Percentiles rank a stretch among this genome's conserved stretches.
phyloP scores from a whole-genome alignment of 2,113 vertebrate genomes.

The Thymallus thymallus region DNA sequence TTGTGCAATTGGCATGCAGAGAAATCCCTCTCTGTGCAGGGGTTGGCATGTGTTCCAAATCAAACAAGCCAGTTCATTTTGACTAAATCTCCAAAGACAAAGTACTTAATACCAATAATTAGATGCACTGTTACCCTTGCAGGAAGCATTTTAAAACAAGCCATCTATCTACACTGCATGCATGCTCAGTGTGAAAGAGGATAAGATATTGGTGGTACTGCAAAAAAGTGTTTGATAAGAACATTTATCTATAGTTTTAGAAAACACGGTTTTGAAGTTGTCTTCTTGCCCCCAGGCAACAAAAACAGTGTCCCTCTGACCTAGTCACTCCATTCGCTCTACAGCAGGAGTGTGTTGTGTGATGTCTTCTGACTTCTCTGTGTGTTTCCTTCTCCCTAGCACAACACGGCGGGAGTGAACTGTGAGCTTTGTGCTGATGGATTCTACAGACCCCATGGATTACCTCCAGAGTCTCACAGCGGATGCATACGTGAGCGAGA shows the following conservation, averaged over 20 bases:
- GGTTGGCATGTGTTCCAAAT: not conserved
- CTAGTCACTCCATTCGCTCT: no score
- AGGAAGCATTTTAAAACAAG: not conserved
- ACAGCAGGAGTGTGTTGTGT: not conserved
- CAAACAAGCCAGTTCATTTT: slow-evolving; percentile 4
- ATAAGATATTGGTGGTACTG: no score
- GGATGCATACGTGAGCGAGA: slow-evolving; percentile 90
- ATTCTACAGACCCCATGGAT: slow-evolving; percentile 80
- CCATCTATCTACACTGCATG: not conserved
- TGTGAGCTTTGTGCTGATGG: slow-evolving; percentile 86
- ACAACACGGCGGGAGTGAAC: slow-evolving; percentile 92
- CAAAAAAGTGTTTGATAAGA: not conserved
- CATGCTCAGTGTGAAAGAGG: not conserved
- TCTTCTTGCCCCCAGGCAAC: no score
- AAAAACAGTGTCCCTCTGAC: no score
- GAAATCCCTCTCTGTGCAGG: not conserved
- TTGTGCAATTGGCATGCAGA: not conserved
- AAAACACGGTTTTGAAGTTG: no score
- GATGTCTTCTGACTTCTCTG: not conserved
- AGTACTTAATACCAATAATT: not conserved
- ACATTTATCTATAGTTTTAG: no score
- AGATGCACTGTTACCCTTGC: not conserved
- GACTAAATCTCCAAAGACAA: not conserved
- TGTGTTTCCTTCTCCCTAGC: slow-evolving; percentile 68
- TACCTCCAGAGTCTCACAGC: slow-evolving; percentile 67